phyloP scores from a whole-genome alignment of 2,888 invertebrate species.

The Saturnia pavonia region DNA sequence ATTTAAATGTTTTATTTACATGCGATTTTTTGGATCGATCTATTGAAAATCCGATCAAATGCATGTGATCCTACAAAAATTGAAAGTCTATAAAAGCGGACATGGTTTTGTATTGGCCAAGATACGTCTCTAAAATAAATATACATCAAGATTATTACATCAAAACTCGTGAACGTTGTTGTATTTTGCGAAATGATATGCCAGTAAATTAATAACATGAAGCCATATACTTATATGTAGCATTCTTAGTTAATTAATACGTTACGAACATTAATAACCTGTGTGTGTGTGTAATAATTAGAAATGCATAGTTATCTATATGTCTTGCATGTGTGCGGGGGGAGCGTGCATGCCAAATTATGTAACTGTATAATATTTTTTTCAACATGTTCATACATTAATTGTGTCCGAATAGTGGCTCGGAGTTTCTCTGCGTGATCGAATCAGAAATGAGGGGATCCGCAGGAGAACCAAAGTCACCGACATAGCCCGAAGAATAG shows the following conservation, averaged over 20 bases:
- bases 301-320: neutral
- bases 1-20: too few species aligned
- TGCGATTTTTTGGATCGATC: too few species aligned
- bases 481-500: too few species aligned
- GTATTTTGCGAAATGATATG: slow-evolving; percentile 40
- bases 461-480: too few species aligned
- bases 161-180: neutral
- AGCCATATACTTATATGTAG: slow-evolving; percentile 44
- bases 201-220: slow-evolving; percentile 28
- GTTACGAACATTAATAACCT: slow-evolving; percentile 26
- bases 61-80: too few species aligned
- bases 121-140: neutral
- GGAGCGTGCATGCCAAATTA: neutral
- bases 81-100: too few species aligned
- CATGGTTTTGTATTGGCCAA: too few species aligned
- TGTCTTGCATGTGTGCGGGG: slow-evolving; percentile 2
- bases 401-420: too few species aligned
- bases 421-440: too few species aligned
- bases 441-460: too few species aligned
- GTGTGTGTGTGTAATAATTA: slow-evolving; percentile 20
- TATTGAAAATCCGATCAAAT: too few species aligned
- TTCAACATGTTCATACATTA: neutral
- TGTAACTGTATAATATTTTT: neutral
- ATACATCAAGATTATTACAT: slow-evolving; percentile 17
- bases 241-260: slow-evolving; percentile 55